phyloP scores from a whole-genome alignment of 2,113 vertebrate species.

The Anoura caudifer region DNA sequence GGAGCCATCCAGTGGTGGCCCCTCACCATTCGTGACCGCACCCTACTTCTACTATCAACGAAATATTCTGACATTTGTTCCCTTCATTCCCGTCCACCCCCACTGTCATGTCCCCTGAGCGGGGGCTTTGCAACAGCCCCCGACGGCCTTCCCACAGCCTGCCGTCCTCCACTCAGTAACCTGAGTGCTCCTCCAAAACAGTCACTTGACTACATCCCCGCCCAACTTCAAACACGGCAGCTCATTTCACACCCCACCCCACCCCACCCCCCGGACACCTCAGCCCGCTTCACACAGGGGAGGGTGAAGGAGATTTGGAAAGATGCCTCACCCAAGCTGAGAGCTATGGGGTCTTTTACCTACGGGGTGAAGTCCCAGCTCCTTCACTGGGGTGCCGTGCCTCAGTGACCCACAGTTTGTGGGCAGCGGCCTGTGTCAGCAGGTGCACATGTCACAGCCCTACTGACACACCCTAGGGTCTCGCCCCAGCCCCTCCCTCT shows the following conservation, averaged over 20 bases:
- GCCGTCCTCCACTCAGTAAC: fast-evolving
- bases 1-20: not conserved
- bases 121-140: not conserved
- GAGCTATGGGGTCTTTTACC: not conserved
- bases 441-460: too few species aligned
- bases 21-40: not conserved
- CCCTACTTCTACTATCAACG: not conserved
- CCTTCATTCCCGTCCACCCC: not conserved
- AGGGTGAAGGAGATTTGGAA: not conserved
- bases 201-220: not conserved
- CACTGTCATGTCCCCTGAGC: fast-evolving
- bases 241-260: too few species aligned
- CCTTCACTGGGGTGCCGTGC: fast-evolving
- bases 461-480: not conserved
- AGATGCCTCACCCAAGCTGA: not conserved
- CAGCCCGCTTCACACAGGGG: not conserved
- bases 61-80: not conserved
- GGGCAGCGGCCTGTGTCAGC: fast-evolving
- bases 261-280: too few species aligned
- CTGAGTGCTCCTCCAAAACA: not conserved
- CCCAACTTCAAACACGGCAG: not conserved
- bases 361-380: not conserved
- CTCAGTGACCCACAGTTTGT: not conserved
- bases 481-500: not conserved
- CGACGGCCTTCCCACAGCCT: not conserved